Evolutionary conservation across 2,888 invertebrate genomes (phyloP), one percentile per base, ranked within the genome.

Genomic region (Dasypolia templi): DNA sequence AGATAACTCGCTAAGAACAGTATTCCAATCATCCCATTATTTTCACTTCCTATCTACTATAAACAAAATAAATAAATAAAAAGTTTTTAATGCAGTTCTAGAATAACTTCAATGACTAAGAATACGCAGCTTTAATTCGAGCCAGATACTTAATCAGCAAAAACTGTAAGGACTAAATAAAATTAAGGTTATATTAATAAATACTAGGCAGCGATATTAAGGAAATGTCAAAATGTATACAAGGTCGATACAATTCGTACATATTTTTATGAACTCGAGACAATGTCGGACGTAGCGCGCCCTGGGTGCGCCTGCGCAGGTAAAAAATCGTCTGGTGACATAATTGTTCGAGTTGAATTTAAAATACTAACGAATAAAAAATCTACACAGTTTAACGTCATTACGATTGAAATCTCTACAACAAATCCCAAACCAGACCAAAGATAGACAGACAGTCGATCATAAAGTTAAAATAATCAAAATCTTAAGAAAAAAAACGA

Each of bases 171-270:
- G 73, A 76, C 79, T 81, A 75, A 79, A 80, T 84, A 72, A 82
- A 75, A 77, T 80, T 83, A 80, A 86, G 80, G 82, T 82, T 84
- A 82, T 75, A 75, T 79, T 74, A 65, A 86, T 87, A 86, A 83
- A 86, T 84, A 76, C 86, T 87, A 87, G 84, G 83, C 75, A 76
- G 65, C 62, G 63, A 75, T 79, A 77, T n/a, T 80, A 84, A 84
- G 87, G 86, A 86, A 87, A 87, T 86, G 87, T 78, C 83, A 78
- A 75, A 86, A 80, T 81, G 63, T 79, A 63, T 61, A 69, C 86
- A 85, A 87, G 86, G 86, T 83, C 75, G 56, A 73, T 72, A 81
- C 68, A 84, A 84, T 87, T 84, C 77, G 74, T 84, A 84, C 72
- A 83, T 81, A 79, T 72, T 82, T 84, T 87, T 87, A 82, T 87